Base-by-base conservation (phyloP, 2,113 vertebrate genomes). In the Ceyx melanurus region DNA sequence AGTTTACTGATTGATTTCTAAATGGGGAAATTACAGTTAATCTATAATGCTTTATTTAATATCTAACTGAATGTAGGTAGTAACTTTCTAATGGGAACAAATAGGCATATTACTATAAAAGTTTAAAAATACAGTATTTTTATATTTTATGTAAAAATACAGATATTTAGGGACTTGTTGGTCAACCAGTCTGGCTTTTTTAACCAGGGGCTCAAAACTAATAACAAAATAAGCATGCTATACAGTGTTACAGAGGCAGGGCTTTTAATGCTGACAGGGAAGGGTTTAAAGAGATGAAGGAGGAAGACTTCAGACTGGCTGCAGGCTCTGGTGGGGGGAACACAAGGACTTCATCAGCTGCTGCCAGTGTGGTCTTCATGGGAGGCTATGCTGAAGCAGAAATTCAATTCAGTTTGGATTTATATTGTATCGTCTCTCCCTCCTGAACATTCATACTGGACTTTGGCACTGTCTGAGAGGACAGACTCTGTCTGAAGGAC, bases 351-450 rank as follows among this genome's bases (percentile, higher is more conserved):
- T 74, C 3, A 15, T 56, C 61, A 56, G 25, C 89, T 53, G 33
- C 76, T 90, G 17, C 50, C 29, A 5, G 46, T 73, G 74, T 15
- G 9, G 62, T 57, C 81, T 94, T 95, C 92, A 90, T 82, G 72
- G 92, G 72, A 95, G 78, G 58, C 74, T 92, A 81, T 14, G 18
- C 28, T 88, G 88, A 94, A 94, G 91, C 62, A 74, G 82, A 95
- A 97, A 96, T 93, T 73, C 77, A 88, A n/a, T 85, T 96, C 61
- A 33, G 75, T 95, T 94, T 89, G 80, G 83, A 86, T 90, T 95
- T 96, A 67, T 94, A 82, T 51, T 86, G 58, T 86, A 45, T 93
- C 88, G 91, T 95, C 77, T 95, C 37, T 96, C 76, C 73, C 37
- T 90, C 17, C 37, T 94, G 88, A 89, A 86, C 21, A 20, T 76